These are phyloP conservation scores for Tetramorium bicarinatum DNA, from an alignment of 2,888 invertebrate genomes.

Conservation along the genomic window DNA sequence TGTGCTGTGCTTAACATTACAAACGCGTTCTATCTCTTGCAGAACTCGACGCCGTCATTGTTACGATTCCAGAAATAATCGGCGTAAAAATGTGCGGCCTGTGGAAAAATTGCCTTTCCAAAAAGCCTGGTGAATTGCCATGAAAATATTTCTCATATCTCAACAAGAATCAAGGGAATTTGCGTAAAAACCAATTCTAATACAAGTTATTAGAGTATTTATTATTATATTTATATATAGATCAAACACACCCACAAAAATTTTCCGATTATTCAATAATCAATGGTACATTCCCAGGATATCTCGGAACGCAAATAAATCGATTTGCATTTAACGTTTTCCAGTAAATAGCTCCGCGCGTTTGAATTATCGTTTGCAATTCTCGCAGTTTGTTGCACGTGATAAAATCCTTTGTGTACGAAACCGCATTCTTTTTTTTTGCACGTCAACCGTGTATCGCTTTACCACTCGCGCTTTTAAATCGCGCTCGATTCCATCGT, in stretches of 20 bases:
- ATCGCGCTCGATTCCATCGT: conserved; percentile 37
- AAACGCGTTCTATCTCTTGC: conserved; percentile 21
- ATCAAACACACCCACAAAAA: neutral
- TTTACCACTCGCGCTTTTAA: conserved; percentile 53
- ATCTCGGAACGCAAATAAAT: neutral
- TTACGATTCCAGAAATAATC: conserved; percentile 4
- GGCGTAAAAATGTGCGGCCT: conserved; percentile 4
- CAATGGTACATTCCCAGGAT: neutral
- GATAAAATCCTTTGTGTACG: conserved; percentile 51
- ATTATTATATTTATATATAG: neutral
- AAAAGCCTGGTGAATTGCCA: conserved; percentile 1
- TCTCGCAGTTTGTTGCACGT: conserved; percentile 21
- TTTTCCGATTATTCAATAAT: neutral
- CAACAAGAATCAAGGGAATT: neutral
- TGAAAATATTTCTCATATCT: neutral
- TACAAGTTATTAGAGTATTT: neutral
- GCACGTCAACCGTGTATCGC: conserved; percentile 22
- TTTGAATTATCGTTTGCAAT: conserved; percentile 32
- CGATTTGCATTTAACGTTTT: conserved; percentile 27
- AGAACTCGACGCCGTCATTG: conserved; percentile 15
- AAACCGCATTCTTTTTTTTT: conserved; percentile 7
- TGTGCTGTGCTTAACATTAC: conserved; percentile 25
- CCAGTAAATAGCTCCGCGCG: conserved; percentile 20
- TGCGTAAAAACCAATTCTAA: neutral
- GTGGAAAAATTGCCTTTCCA: conserved; percentile 35